Percentiles rank a stretch among this genome's conserved stretches.
phyloP scores from a whole-genome alignment of 2,113 vertebrate species.

The Haplotaxodon microlepis region DNA sequence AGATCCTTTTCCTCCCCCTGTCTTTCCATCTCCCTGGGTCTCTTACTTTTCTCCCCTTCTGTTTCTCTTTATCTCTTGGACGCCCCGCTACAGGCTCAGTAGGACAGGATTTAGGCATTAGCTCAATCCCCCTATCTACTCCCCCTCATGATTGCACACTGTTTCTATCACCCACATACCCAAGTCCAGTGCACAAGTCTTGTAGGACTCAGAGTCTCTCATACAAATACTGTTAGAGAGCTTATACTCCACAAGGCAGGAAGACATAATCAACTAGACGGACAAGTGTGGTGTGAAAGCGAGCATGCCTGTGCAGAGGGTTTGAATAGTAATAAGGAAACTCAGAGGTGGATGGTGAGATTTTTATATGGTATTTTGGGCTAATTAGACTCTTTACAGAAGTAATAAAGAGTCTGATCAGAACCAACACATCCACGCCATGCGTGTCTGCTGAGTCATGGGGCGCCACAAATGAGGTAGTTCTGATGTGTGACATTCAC shows the following conservation, averaged over 20 bases:
- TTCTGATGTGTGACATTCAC: slow-evolving; percentile 62
- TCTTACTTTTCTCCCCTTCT: slow-evolving; percentile 18
- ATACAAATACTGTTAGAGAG: slow-evolving; percentile 3
- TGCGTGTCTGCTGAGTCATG: slow-evolving; percentile 38
- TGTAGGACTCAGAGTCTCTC: slow-evolving; percentile 15
- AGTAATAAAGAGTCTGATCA: slow-evolving; percentile 11
- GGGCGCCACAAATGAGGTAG: slow-evolving; percentile 26
- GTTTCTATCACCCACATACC: slow-evolving; percentile 44
- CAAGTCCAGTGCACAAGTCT: slow-evolving; percentile 27
- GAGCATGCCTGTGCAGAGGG: neutral
- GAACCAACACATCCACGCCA: neutral
- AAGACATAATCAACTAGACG: slow-evolving; percentile 6
- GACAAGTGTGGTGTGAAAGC: neutral
- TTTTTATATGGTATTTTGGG: neutral
- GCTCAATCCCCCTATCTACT: slow-evolving; percentile 55
- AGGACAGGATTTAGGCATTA: slow-evolving; percentile 62
- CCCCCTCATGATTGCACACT: slow-evolving; percentile 50
- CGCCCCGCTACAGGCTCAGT: slow-evolving; percentile 48
- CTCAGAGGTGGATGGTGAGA: neutral
- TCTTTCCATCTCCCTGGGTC: neutral
- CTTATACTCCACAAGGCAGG: slow-evolving; percentile 22
- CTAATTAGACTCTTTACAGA: neutral
- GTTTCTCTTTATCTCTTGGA: slow-evolving; percentile 51
- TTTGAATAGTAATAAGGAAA: neutral
- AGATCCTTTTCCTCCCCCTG: neutral